Evolutionary conservation across 2,888 invertebrate species (phyloP), one percentile per base, ranked within the genome.

Genomic region (Anthrax anthrax): DNA sequence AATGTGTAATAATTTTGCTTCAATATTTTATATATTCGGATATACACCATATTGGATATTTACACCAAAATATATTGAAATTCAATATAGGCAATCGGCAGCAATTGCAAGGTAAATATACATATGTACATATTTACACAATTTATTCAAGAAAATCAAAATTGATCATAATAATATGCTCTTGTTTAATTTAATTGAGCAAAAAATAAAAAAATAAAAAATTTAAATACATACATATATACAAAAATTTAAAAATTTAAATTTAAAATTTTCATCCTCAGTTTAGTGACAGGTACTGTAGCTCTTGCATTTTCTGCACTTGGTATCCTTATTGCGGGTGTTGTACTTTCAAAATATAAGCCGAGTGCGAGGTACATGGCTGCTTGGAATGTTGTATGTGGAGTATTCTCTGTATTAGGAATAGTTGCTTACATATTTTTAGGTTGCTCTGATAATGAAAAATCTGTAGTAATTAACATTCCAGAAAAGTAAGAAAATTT

Each of bases 61-160:
- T 59, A 75, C 85, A 62, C 84, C 87, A 1, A 87, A 87, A 61
- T 85, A 85, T 58, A 82, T 88, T 51, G 86, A 88, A 65, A 83
- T 81, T 1, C 84, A 85, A 64, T 88, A 84, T 63, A 73, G 78
- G 47, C 80, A 82, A 55, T 80, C 84, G 8, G 84, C 87, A 0
- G 80, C 83, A 1, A 75, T 76, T 10, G 82, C 86, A 0, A 67
- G 66, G 61, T 67, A 32, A 23, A 6, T 23, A 29, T 10, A 29
- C 29, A 29, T 29, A 32, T 12, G 2, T 32, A 32, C 29, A 2
- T 32, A 4, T 12, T 12, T 32, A 9, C 13, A 32, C 23, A 4
- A 6, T 23, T 23, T 23, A 23, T 23, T n/a, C n/a, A n/a, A n/a
- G n/a, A n/a, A n/a, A n/a, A n/a, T n/a, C n/a, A n/a, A n/a, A n/a